Evolutionary conservation across 2,888 invertebrate genomes (phyloP), one percentile per base, ranked within the genome.

Genomic region (Agrotis clavis): DNA sequence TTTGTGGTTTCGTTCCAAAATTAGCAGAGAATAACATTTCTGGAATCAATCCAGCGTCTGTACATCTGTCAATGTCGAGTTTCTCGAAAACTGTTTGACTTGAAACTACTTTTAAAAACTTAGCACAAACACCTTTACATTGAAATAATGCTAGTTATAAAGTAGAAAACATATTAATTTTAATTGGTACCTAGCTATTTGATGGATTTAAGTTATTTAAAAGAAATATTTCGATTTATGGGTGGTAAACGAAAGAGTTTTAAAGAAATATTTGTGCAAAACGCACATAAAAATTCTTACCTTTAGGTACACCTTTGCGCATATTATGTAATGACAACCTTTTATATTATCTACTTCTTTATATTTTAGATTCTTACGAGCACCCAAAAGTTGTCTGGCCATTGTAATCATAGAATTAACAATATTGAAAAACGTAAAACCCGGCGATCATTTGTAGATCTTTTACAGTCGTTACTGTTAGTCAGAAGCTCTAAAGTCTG

Each of bases 31-130:
- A 41, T 4, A 45, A 64, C n/a, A 64, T 2, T 53, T 67, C 67
- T 67, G 67, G 67, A 45, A 51, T 67, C 41, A 64, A 51, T 67
- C 64, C 41, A 13, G 18, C n/a, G 16, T 51, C 51, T 41, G 9
- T 14, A 4, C 19, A 45, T 67, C 13, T 64, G 25, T 67, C 41
- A 67, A 6, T 67, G 45, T 45, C 51, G 25, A 18, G 13, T 14
- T 18, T 14, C 18, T 63, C 13, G 35, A 4, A 54, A 59, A 45
- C 59, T 65, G 30, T 50, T 62, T 30, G 13, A 57, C n/a, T 41
- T 41, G 2, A 41, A 41, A 41, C 11, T 41, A 41, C 41, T 19
- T 25, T 25, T 5, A 11, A 5, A 56, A 45, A 61, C 35, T 48
- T 35, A 57, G n/a, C n/a, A 19, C 56, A 25, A 18, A 0, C 14